phyloP scores from a whole-genome alignment of 2,797 vertebrate species.

The Netta rufina region DNA sequence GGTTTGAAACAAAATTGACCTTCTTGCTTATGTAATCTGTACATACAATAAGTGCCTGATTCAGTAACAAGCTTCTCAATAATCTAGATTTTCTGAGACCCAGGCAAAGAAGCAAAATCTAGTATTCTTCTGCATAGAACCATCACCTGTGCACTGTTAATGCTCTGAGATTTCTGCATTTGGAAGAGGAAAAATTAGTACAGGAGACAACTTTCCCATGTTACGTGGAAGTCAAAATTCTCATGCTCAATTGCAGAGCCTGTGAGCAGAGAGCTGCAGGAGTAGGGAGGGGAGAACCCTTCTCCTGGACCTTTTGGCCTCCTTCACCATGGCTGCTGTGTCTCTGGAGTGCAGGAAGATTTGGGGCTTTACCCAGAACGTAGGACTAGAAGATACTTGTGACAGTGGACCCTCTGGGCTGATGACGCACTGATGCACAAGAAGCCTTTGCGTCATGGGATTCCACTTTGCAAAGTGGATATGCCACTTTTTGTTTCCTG shows the following conservation, averaged over 20 bases:
- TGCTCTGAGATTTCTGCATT: background rate
- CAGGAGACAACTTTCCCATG: background rate
- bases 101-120: background rate
- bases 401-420: background rate
- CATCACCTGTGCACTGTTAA: slow-evolving; percentile 35
- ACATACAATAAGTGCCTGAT: slow-evolving; percentile 65
- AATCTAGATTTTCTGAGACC: slow-evolving; percentile 7
- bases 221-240: background rate
- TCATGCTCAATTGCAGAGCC: background rate
- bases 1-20: slow-evolving; percentile 50
- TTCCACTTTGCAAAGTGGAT: background rate
- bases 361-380: background rate
- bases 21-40: slow-evolving; percentile 51
- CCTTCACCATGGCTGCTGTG: background rate
- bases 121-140: slow-evolving; percentile 7
- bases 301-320: background rate
- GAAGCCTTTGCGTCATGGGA: background rate
- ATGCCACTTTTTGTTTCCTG: background rate
- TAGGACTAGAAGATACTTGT: fast-evolving
- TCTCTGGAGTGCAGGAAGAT: background rate
- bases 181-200: background rate
- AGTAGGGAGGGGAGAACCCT: background rate
- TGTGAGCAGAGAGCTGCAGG: background rate
- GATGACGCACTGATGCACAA: background rate
- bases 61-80: slow-evolving; percentile 55